Evolutionary conservation across 2,113 vertebrate species (phyloP).

Genomic region (human): DNA sequence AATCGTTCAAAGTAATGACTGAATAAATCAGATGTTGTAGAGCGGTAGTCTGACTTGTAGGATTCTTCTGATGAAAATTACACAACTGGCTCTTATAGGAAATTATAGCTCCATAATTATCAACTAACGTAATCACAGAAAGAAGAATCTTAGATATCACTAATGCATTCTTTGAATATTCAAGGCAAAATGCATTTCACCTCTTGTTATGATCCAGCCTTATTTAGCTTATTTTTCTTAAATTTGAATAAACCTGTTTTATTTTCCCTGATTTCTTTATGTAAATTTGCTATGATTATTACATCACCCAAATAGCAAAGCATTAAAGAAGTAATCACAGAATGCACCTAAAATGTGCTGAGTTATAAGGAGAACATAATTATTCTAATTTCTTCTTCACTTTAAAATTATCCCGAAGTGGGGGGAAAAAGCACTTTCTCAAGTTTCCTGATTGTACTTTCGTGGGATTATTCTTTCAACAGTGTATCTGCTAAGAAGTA

Average conservation of each 20-base stretch:
- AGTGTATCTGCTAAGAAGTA: conserved; percentile 43
- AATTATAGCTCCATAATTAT: conserved; percentile 83
- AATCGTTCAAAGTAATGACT: conserved; percentile 90
- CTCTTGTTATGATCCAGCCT: conserved; percentile 75
- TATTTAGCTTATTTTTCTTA: conserved; percentile 80
- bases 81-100: conserved; percentile 85
- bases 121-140: conserved; percentile 83
- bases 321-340: conserved; percentile 64
- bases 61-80: conserved; percentile 85
- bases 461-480: conserved; percentile 48
- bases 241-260: conserved; percentile 75
- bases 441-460: conserved; percentile 63
- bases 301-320: conserved; percentile 69
- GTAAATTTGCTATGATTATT: conserved; percentile 74
- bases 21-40: conserved; percentile 88
- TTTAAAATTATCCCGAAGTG: conserved; percentile 47
- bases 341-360: conserved; percentile 59
- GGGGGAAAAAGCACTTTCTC: conserved; percentile 37
- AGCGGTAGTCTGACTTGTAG: conserved; percentile 82
- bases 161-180: conserved; percentile 79
- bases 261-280: conserved; percentile 72
- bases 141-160: conserved; percentile 66
- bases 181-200: conserved; percentile 73
- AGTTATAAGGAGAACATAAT: conserved; percentile 59
- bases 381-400: conserved; percentile 62